Percentiles rank a stretch among this genome's conserved stretches.
Conservation (phyloP, 2,888 invertebrate genomes). For the Tachystola acroxantha region DNA sequence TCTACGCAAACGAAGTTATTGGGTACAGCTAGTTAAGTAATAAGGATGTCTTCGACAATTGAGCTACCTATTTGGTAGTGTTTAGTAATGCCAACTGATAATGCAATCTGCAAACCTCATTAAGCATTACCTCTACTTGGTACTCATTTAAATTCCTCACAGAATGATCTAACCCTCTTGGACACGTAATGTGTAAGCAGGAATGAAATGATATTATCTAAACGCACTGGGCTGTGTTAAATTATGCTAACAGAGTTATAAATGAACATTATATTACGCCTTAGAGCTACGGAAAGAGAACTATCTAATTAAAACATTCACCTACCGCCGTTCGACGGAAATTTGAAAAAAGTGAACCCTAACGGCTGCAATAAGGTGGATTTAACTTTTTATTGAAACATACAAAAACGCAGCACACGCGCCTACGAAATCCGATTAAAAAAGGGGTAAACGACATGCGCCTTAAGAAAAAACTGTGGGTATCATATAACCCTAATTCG, state of each 20-base stretch:
- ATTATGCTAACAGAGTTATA: slow-evolving; percentile 60
- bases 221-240: slow-evolving; percentile 40
- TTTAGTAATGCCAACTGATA: no score
- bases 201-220: slow-evolving; percentile 34
- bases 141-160: background rate
- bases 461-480: slow-evolving; percentile 49
- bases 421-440: slow-evolving; percentile 70
- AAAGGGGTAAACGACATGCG: slow-evolving; percentile 67
- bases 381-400: slow-evolving; percentile 56
- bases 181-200: slow-evolving; percentile 9
- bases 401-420: slow-evolving; percentile 64
- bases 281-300: slow-evolving; percentile 29
- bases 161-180: slow-evolving; percentile 2
- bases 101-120: no score
- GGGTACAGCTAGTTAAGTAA: no score
- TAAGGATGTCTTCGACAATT: no score
- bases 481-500: slow-evolving; percentile 68
- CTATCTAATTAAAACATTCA: slow-evolving; percentile 71
- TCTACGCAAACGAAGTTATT: no score
- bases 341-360: slow-evolving; percentile 59
- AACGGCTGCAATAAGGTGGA: slow-evolving; percentile 72
- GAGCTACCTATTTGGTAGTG: no score
- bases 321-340: slow-evolving; percentile 54
- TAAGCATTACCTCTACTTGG: no score
- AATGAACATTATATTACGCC: slow-evolving; percentile 46